These are phyloP conservation scores for Brenthis hecate DNA, from an alignment of 2,888 invertebrate genomes.

Conservation along the genomic window DNA sequence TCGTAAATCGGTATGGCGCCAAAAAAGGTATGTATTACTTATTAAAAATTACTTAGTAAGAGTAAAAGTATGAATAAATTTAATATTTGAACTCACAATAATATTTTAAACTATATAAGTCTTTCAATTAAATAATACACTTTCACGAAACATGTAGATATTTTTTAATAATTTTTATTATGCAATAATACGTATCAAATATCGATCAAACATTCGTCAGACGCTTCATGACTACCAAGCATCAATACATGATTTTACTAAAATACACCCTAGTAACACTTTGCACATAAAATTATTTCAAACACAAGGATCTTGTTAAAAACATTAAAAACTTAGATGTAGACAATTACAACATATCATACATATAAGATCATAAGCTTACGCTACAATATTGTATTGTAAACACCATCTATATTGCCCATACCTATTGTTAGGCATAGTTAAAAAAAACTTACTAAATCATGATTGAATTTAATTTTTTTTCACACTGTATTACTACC, in stretches of 20 bases:
- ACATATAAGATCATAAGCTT: no score
- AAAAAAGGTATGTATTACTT: slow-evolving; percentile 64
- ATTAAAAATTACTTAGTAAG: not conserved
- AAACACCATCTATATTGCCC: no score
- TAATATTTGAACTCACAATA: not conserved
- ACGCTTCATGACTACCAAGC: slow-evolving; percentile 20
- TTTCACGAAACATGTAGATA: slow-evolving; percentile 12
- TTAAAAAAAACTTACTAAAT: no score
- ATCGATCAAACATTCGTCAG: slow-evolving; percentile 31
- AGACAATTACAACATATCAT: no score
- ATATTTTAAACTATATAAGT: not conserved
- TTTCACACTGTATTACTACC: no score
- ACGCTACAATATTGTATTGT: no score
- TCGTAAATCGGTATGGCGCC: slow-evolving; percentile 59
- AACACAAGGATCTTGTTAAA: slow-evolving; percentile 4
- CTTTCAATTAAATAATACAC: slow-evolving; percentile 8
- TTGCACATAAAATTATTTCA: slow-evolving; percentile 20
- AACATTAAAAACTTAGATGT: not conserved
- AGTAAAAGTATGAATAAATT: not conserved
- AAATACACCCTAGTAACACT: slow-evolving; percentile 12
- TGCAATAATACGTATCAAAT: slow-evolving; percentile 13
- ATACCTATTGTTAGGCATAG: no score
- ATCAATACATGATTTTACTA: slow-evolving; percentile 7
- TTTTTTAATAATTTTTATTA: slow-evolving; percentile 4
- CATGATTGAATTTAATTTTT: no score